A percentile compares a stretch with the other conserved stretches of the same genome.
These are phyloP conservation scores for Rhinolophus sinicus DNA, from an alignment of 2,113 vertebrate species.

Conservation along the genomic window DNA sequence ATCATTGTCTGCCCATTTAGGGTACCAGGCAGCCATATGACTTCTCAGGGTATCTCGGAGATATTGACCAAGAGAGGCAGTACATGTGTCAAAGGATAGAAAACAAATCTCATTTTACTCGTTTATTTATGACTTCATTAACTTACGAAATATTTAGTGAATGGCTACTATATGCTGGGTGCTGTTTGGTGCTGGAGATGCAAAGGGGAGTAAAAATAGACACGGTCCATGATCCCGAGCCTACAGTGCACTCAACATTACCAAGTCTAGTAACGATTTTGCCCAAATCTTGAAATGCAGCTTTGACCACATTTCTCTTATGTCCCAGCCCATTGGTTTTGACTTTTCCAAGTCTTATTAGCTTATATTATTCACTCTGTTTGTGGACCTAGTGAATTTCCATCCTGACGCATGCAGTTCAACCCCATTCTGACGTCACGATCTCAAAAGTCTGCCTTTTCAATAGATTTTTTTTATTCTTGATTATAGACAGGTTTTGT, in stretches of 20 bases:
- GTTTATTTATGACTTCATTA: neutral
- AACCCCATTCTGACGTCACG: neutral
- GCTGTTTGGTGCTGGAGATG: neutral
- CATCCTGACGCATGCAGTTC: conserved; percentile 35
- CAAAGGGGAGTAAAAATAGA: neutral
- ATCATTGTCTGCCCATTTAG: neutral
- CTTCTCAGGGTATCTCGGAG: neutral
- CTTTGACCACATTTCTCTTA: neutral
- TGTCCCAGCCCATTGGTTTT: neutral
- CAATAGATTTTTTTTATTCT: neutral
- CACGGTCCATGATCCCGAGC: neutral
- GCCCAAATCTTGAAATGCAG: neutral
- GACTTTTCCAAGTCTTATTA: neutral
- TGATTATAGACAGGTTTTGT: conserved; percentile 10
- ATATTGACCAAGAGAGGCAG: neutral
- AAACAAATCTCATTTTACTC: neutral
- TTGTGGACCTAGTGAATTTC: conserved; percentile 43
- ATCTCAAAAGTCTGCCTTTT: conserved; percentile 42
- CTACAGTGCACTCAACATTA: neutral
- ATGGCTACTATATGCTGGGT: neutral
- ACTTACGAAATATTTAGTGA: neutral
- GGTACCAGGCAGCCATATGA: neutral
- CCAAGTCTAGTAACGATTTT: neutral
- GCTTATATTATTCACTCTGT: neutral
- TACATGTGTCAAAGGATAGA: neutral